Base-by-base conservation (phyloP, 1,140 invertebrate genomes). In the Antheraea mylitta region DNA sequence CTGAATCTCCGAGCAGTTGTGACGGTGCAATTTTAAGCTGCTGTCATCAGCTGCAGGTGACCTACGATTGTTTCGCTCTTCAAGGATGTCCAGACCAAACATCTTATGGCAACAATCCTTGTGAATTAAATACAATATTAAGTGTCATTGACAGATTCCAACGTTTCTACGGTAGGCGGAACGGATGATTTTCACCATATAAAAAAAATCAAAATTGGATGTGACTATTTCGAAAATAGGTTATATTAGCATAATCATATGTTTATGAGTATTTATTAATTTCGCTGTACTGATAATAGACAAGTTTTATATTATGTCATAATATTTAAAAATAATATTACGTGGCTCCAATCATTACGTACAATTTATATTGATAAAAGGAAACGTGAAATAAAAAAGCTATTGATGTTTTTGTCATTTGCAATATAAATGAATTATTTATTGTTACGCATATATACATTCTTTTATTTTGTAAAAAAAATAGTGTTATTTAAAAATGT, bases 11-110 rank as follows among this genome's bases (percentile, higher is more conserved):
- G 8, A 84, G 85, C 69, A 80, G 86, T 38, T 96, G 95, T 78
- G 93, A 95, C 30, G 95, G 94, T 93, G 95, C 95, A 0, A 93
- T 96, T 7, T 86, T 96, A 11, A 93, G 94, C 22, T 96, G 96
- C 78, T 96, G 95, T 73, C 90, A 93, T 30, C 78, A 81, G 9
- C 86, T 73, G 4, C 79, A 65, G 19, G 76, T 81, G 30, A 78
- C 79, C 16, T 93, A 93, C 69, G 87, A 86, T 7, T 96, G 96
- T 79, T 96, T 96, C 81, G 94, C 95, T 76, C 81, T 92, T 0
- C 87, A 94, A 68, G 94, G 94, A 6, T 96, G 96, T 81, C 92
- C 93, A 0, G 94, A 94, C 5, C 89, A 94, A 16, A 94, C 94
- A 75, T 95, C 95, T 93, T 94, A 93, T 71, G 79, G 89, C 0